phyloP scores from a whole-genome alignment of 2,797 vertebrate species.

The Hemitrygon akajei region DNA sequence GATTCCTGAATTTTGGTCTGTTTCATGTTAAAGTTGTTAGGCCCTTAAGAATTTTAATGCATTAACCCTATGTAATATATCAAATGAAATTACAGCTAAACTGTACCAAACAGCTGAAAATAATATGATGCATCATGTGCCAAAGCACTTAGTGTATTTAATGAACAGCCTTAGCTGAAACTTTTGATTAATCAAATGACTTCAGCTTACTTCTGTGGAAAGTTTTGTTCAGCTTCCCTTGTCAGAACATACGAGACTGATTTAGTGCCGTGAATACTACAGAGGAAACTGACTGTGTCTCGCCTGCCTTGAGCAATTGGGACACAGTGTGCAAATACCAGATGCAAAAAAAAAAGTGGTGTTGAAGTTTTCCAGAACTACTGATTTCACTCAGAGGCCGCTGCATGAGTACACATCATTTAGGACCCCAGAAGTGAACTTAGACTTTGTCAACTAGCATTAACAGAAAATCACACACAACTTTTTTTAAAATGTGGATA shows the following conservation, averaged over 20 bases:
- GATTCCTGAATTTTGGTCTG: not conserved
- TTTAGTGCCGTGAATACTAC: conserved; percentile 36
- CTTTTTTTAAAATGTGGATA: not conserved
- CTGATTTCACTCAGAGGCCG: conserved; percentile 18
- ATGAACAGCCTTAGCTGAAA: conserved; percentile 9
- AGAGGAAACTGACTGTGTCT: conserved; percentile 25
- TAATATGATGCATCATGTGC: conserved; percentile 1
- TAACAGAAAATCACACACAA: not conserved
- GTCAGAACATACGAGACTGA: conserved; percentile 33
- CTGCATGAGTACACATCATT: not conserved
- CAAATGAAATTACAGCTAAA: not conserved
- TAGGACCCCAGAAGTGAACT: not conserved
- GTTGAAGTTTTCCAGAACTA: conserved; percentile 27
- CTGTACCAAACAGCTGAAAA: not conserved
- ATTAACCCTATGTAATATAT: not conserved
- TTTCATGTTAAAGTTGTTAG: not conserved
- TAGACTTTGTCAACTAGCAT: not conserved
- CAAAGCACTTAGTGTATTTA: conserved; percentile 34
- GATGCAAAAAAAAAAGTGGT: conserved; percentile 29
- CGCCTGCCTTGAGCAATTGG: conserved; percentile 32
- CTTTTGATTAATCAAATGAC: not conserved
- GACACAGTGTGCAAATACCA: conserved; percentile 1
- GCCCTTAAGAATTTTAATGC: not conserved
- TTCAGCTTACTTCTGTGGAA: conserved; percentile 20
- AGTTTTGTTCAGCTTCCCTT: conserved; percentile 36